Conservation (phyloP, 2,797 vertebrate genomes). For the Phaenicophaeus curvirostris region DNA sequence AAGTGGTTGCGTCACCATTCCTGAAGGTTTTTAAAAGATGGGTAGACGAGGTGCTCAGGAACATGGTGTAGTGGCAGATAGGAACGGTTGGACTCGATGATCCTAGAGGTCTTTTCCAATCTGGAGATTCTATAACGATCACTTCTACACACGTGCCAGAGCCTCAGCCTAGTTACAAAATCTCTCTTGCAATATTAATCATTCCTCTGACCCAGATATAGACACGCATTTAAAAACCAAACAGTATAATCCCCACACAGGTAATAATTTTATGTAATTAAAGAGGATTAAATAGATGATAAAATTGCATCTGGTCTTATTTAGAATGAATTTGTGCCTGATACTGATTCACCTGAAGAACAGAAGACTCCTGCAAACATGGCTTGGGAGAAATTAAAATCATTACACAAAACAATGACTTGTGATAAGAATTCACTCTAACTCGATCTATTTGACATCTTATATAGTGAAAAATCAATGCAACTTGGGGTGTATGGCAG, state of each 20-base stretch:
- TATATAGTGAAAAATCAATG: not conserved
- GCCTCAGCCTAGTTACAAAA: not conserved
- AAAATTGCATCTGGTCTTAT: not conserved
- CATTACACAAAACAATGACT: not conserved
- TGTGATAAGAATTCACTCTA: not conserved
- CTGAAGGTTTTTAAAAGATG: too few species aligned
- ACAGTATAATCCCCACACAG: not conserved
- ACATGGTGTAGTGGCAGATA: too few species aligned
- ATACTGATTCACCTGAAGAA: not conserved
- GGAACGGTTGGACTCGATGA: too few species aligned
- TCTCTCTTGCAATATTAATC: not conserved
- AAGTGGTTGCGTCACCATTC: too few species aligned
- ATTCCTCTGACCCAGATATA: conserved; percentile 6
- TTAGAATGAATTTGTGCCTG: not conserved
- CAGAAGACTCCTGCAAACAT: not conserved
- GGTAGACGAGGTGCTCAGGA: too few species aligned
- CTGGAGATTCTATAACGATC: not conserved
- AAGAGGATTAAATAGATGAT: not conserved
- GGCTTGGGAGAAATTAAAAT: not conserved
- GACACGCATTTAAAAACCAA: not conserved
- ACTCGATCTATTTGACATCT: not conserved
- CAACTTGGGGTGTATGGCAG: not conserved
- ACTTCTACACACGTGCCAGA: not conserved
- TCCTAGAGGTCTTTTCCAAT: too few species aligned
- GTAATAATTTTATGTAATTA: not conserved